Evolutionary conservation across 2,797 vertebrate species (phyloP).

Genomic region (Chelonia mydas): DNA sequence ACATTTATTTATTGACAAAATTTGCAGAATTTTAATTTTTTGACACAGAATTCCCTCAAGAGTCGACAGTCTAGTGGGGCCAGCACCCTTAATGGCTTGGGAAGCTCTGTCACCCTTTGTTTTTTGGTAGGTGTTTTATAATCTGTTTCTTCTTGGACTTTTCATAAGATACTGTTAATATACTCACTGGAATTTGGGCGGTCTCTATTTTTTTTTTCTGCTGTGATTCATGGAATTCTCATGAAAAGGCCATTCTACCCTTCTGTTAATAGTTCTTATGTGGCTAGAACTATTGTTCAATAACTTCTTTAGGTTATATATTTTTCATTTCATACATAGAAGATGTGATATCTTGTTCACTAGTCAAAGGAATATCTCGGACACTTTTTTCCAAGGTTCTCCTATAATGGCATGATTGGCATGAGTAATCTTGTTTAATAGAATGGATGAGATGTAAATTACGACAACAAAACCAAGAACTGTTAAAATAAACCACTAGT

Average conservation of each 20-base stretch:
- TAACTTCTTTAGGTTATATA: background rate
- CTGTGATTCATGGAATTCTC: background rate
- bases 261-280: background rate
- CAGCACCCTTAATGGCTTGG: background rate
- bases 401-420: background rate
- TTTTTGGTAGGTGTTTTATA: background rate
- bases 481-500: background rate
- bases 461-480: background rate
- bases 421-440: conserved; percentile 8
- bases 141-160: background rate
- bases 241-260: background rate
- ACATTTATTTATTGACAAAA: too few species aligned
- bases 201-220: background rate
- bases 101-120: background rate
- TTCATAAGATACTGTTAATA: background rate
- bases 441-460: conserved; percentile 9
- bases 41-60: too few species aligned
- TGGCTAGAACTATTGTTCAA: background rate
- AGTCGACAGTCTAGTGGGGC: too few species aligned
- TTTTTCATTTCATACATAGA: background rate
- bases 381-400: background rate
- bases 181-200: background rate
- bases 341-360: background rate
- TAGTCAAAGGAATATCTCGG: background rate
- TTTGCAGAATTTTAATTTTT: too few species aligned